Evolutionary conservation across 2,888 invertebrate genomes (phyloP).

Genomic region (Phalera bucephala): DNA sequence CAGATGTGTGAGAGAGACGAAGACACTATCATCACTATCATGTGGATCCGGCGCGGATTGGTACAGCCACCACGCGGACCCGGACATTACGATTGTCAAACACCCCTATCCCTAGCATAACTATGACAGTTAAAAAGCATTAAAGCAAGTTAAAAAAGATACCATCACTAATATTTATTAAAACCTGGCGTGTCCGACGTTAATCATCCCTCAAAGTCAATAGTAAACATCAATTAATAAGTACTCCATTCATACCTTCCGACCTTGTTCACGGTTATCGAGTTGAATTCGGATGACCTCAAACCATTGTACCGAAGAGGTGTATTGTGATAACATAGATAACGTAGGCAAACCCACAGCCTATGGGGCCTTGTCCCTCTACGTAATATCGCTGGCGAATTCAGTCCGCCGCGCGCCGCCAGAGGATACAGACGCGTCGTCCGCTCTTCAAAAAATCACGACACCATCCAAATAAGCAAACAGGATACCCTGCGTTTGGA

Average conservation of each 20-base stretch:
- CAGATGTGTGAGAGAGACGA: too few relatives aligned
- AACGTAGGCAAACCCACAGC: constrained; percentile 30
- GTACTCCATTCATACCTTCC: constrained; percentile 21
- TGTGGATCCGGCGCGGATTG: too few relatives aligned
- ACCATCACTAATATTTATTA: too few relatives aligned
- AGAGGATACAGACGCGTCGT: constrained; percentile 23
- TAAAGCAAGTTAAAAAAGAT: too few relatives aligned
- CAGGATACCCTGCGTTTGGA: constrained; percentile 34
- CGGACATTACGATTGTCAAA: too few relatives aligned
- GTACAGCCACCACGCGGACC: too few relatives aligned
- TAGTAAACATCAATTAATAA: not conserved
- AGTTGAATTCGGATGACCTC: constrained; percentile 39
- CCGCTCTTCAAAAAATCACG: constrained; percentile 12
- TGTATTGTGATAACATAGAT: constrained; percentile 53
- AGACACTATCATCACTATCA: too few relatives aligned
- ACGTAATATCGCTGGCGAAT: constrained; percentile 7
- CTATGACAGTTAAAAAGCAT: too few relatives aligned
- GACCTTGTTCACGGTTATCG: constrained; percentile 41
- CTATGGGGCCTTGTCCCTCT: constrained; percentile 24
- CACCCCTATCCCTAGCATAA: too few relatives aligned
- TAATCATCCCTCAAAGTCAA: not conserved
- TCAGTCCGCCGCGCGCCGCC: constrained; percentile 34
- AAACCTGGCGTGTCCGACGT: too few relatives aligned
- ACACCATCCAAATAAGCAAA: constrained; percentile 27
- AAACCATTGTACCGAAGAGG: constrained; percentile 32